Evolutionary conservation across 2,113 vertebrate species (phyloP), one percentile per base, ranked within the genome.

Genomic region (Nannospalax galili): DNA sequence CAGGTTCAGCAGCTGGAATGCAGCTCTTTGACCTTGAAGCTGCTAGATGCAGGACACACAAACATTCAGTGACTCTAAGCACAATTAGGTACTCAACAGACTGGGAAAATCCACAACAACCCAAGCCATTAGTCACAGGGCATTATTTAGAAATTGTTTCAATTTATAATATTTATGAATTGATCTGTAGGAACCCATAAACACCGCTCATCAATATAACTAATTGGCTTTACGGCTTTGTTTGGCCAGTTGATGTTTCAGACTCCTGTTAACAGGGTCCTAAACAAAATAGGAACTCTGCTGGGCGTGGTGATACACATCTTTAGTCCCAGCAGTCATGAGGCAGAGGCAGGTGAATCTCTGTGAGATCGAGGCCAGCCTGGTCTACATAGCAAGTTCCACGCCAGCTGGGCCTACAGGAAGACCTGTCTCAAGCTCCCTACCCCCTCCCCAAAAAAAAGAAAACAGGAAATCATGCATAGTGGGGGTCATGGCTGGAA

Each of bases 101-200:
- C 91, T 97, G 91, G 79, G 92, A 96, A 96, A 97, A 96, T 42
- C 87, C 87, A 94, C 93, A 91, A 92, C 97, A 91, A 86, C 86
- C 74, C 89, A 35, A 91, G 93, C 92, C 91, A 94, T 97, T 96
- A 96, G 96, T 97, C 96, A 97, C 93, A 93, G 96, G 84, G 72
- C 93, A 92, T 95, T 97, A 77, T 97, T 94, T 95, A 95, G 94
- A 92, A 97, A 97, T 92, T 91, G 89, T 90, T 90, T 75, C 67
- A 52, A 95, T 97, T 97, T 95, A 95, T 95, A 96, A 94, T 95
- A 95, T 96, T 97, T 97, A 96, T 95, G 72, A 96, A 97, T 95
- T 90, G 96, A 97, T 96, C 87, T 95, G 89, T 40, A 93, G 90
- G 80, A 96, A 92, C 75, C 93, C 24, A 48, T 95, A 96, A 92